Conservation (phyloP, 2,797 vertebrate genomes). For the Hybognathus amarus region DNA sequence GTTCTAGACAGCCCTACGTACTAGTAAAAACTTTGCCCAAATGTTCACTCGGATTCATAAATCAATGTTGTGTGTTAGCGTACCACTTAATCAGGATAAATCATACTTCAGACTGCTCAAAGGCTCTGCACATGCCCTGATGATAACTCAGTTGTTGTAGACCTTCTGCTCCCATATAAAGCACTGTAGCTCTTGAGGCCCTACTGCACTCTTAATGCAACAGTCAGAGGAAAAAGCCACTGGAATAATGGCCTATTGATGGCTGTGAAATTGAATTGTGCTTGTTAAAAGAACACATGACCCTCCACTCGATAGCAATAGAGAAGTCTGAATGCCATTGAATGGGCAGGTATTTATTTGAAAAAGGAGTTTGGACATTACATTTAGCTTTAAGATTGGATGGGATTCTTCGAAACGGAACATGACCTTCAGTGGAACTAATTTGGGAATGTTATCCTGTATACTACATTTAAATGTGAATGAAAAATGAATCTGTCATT, state of each 20-base stretch:
- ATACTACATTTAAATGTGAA: not conserved
- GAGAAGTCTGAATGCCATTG: conserved; percentile 14
- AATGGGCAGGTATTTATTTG: conserved; percentile 20
- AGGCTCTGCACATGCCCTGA: not conserved
- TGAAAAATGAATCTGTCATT: not conserved
- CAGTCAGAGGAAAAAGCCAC: conserved; percentile 28
- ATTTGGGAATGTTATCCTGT: not conserved
- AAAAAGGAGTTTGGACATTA: conserved; percentile 19
- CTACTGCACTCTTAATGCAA: conserved; percentile 20
- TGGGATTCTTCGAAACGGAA: not conserved
- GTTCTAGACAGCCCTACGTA: too few relatives aligned
- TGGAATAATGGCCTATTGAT: conserved; percentile 52
- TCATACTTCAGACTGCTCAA: not conserved
- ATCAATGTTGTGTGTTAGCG: not conserved
- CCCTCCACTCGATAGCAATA: conserved; percentile 9
- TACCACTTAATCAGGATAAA: not conserved
- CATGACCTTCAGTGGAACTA: not conserved
- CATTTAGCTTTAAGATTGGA: not conserved
- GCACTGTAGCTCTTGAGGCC: conserved; percentile 31
- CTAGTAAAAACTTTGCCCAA: not conserved
- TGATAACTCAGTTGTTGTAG: conserved; percentile 11
- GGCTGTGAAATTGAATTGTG: conserved; percentile 42
- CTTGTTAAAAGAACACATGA: conserved; percentile 47
- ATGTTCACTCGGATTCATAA: not conserved
- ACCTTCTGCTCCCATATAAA: conserved; percentile 2